These are phyloP conservation scores for Athalia rosae DNA, from an alignment of 2,888 invertebrate genomes.

Conservation along the genomic window DNA sequence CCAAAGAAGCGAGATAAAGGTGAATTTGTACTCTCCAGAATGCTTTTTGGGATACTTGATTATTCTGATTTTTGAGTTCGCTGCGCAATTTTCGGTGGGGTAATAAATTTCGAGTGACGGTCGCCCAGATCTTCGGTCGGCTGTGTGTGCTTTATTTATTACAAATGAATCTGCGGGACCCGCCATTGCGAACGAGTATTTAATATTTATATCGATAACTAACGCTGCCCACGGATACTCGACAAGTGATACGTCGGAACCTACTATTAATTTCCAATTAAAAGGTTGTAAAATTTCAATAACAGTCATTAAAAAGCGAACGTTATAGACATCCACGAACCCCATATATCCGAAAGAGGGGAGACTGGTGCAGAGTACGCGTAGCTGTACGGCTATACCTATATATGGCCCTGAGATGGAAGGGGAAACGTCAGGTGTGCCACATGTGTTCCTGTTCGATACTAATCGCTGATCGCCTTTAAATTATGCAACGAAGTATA, in stretches of 20 bases:
- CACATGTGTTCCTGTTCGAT: constrained; percentile 69
- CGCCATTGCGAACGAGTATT: neutral
- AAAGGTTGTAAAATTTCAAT: constrained; percentile 73
- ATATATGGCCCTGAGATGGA: constrained; percentile 54
- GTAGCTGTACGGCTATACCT: too few relatives aligned
- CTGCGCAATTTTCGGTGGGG: too few relatives aligned
- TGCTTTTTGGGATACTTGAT: too few relatives aligned
- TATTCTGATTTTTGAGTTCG: too few relatives aligned
- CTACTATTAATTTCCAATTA: constrained; percentile 72
- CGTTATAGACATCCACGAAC: constrained; percentile 63
- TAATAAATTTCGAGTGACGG: too few relatives aligned
- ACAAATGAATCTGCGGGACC: too few relatives aligned
- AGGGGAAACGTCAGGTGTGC: constrained; percentile 69
- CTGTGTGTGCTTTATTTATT: too few relatives aligned
- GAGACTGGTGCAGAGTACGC: constrained; percentile 5
- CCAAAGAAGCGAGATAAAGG: too few relatives aligned
- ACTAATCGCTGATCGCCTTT: constrained; percentile 69
- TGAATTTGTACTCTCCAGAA: too few relatives aligned
- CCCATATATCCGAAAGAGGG: constrained; percentile 8
- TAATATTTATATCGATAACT: constrained; percentile 30
- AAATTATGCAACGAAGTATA: constrained; percentile 48
- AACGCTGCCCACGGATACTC: constrained; percentile 20
- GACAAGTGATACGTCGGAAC: constrained; percentile 63
- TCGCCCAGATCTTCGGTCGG: too few relatives aligned
- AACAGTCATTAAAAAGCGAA: constrained; percentile 72